Evolutionary conservation across 23 tunicate genomes (phyloP).

Genomic region (Styela plicata): DNA sequence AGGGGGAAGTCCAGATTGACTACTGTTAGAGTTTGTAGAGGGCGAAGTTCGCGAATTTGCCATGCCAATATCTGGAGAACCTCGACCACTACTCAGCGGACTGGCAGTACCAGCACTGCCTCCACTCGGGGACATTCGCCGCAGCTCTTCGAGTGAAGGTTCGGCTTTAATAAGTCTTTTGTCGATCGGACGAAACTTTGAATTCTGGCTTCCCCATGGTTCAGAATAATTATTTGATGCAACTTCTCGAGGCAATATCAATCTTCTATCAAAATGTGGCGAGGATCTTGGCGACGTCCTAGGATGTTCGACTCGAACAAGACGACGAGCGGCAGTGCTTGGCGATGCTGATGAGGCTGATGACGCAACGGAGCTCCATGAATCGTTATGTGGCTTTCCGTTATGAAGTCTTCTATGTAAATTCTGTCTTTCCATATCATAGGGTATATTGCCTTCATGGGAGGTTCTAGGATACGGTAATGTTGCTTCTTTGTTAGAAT

Average conservation of each 20-base stretch:
- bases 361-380: constrained; percentile 34
- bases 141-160: constrained; percentile 64
- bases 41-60: neutral
- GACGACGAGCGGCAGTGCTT: constrained; percentile 44
- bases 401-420: constrained; percentile 1
- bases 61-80: constrained; percentile 31
- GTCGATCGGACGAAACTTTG: constrained; percentile 41
- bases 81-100: constrained; percentile 62
- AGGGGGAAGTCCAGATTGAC: neutral
- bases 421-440: neutral
- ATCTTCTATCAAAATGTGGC: constrained; percentile 61
- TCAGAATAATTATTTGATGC: constrained; percentile 26
- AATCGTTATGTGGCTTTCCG: neutral
- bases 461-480: constrained; percentile 20
- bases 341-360: constrained; percentile 70
- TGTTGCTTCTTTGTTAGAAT: constrained; percentile 35
- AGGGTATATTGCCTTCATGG: neutral
- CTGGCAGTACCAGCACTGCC: constrained; percentile 41
- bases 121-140: constrained; percentile 25
- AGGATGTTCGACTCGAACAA: constrained; percentile 42
- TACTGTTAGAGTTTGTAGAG: neutral
- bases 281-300: constrained; percentile 41
- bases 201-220: neutral
- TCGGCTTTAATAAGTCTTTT: constrained; percentile 82
- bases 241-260: constrained; percentile 50